Percentiles rank a stretch among this genome's conserved stretches.
Evolutionary conservation across 2,113 vertebrate genomes (phyloP).

Genomic region (Puffinus mauretanicus): DNA sequence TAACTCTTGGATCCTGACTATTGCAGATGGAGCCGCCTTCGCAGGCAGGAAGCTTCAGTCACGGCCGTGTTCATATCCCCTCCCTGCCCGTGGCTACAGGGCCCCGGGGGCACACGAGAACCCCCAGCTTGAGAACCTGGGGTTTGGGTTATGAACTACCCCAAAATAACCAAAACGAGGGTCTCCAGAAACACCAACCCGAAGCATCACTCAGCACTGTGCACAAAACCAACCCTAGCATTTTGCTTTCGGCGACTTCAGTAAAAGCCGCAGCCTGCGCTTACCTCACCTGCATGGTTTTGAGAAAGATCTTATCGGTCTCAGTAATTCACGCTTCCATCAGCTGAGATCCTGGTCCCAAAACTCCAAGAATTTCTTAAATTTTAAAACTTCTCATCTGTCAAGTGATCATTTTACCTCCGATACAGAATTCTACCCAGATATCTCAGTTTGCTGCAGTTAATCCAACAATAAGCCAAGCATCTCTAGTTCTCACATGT

Average conservation of each 20-base stretch:
- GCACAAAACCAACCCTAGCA: neutral
- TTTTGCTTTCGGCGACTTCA: neutral
- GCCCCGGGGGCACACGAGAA: accelerated
- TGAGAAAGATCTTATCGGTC: neutral
- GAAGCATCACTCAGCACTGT: accelerated
- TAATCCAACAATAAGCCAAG: neutral
- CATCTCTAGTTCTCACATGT: neutral
- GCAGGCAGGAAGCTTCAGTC: conserved; percentile 56
- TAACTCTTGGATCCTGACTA: conserved; percentile 4
- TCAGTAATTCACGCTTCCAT: neutral
- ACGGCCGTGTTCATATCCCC: neutral
- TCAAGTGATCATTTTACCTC: neutral
- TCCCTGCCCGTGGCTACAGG: neutral
- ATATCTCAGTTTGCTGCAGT: neutral
- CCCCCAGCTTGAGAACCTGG: neutral
- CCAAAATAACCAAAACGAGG: neutral
- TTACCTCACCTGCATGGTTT: neutral
- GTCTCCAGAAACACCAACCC: neutral
- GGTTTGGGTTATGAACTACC: neutral
- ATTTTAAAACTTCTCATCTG: neutral
- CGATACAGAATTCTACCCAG: neutral
- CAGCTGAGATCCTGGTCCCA: neutral
- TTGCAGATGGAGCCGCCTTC: conserved; percentile 1
- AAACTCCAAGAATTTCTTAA: neutral
- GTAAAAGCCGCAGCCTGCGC: neutral